These are phyloP conservation scores for Neodiprion pinetum DNA, from an alignment of 1,140 invertebrate species.

Conservation along the genomic window DNA sequence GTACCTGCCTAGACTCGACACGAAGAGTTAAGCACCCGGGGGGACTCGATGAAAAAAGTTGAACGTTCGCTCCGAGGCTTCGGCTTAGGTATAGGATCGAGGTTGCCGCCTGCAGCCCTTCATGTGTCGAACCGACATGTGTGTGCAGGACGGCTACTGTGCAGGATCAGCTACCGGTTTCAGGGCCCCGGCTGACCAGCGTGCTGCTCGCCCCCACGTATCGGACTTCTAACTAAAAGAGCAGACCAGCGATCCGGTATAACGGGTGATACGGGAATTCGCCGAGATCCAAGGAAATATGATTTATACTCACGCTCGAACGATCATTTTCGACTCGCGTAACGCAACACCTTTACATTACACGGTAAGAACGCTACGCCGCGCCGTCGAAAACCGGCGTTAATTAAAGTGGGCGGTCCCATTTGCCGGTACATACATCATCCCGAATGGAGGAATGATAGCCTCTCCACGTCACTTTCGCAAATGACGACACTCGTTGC, in stretches of 20 bases:
- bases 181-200: neutral
- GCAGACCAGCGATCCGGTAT: neutral
- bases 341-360: too few species aligned
- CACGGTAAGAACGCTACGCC: too few species aligned
- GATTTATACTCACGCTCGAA: too few species aligned
- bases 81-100: neutral
- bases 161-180: neutral
- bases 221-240: neutral
- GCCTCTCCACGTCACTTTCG: too few species aligned
- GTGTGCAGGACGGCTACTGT: neutral
- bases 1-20: constrained; percentile 6
- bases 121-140: neutral
- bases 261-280: too few species aligned
- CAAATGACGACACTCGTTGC: too few species aligned
- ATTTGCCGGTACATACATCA: too few species aligned
- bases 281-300: too few species aligned
- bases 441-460: too few species aligned
- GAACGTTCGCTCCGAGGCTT: neutral
- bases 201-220: neutral
- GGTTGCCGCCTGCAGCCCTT: neutral
- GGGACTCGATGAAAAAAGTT: neutral
- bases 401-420: too few species aligned
- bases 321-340: too few species aligned
- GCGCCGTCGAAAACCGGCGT: too few species aligned
- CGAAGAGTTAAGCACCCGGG: constrained; percentile 1